Conservation (phyloP, 2,888 invertebrate species). For the Drosophila meridionalis region DNA sequence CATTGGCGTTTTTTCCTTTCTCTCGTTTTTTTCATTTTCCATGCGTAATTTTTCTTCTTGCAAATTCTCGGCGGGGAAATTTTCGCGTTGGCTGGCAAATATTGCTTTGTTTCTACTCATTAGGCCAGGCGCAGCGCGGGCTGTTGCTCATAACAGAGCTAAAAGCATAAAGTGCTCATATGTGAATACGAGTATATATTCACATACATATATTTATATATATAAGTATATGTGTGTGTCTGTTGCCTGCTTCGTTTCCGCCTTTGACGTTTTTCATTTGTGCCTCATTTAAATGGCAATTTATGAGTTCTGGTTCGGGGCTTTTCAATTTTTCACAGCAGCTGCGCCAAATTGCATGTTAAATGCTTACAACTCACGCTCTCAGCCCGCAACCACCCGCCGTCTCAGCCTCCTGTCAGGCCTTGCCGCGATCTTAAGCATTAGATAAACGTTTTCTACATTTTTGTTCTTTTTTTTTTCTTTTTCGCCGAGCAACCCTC, state of each 20-base stretch:
- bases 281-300: constrained; percentile 81
- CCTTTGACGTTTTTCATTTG: constrained; percentile 67
- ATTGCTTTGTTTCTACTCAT: constrained; percentile 79
- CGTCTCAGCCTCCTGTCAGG: not conserved
- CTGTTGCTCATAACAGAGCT: constrained; percentile 30
- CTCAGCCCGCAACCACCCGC: not conserved
- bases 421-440: constrained; percentile 55
- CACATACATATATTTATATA: constrained; percentile 3
- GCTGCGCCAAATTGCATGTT: constrained; percentile 78
- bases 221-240: constrained; percentile 14
- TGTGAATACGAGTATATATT: constrained; percentile 9
- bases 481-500: constrained; percentile 51
- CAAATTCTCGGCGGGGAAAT: constrained; percentile 69
- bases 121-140: constrained; percentile 44
- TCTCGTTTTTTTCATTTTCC: constrained; percentile 49
- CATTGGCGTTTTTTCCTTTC: constrained; percentile 36
- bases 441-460: constrained; percentile 68
- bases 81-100: constrained; percentile 68
- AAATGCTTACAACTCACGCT: constrained; percentile 53
- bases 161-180: constrained; percentile 35
- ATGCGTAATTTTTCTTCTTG: constrained; percentile 75
- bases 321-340: constrained; percentile 69
- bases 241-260: constrained; percentile 25
- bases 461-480: constrained; percentile 22
- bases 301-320: constrained; percentile 68